Evolutionary conservation across 2,888 invertebrate genomes (phyloP).

Genomic region (Oasisia sp.): DNA sequence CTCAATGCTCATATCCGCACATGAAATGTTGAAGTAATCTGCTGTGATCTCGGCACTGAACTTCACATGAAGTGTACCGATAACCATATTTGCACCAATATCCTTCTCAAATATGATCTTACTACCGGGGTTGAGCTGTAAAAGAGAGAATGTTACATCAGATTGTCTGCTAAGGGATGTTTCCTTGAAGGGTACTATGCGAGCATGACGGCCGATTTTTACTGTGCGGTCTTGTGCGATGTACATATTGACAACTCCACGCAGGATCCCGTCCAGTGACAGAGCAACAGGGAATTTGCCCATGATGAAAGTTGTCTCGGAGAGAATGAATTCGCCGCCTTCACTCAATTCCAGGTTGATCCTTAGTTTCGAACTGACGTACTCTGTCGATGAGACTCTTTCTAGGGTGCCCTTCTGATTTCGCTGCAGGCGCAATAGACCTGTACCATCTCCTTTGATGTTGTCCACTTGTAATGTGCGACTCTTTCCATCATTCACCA

Average conservation of each 20-base stretch:
- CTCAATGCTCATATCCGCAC: conserved; percentile 46
- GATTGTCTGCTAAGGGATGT: conserved; percentile 32
- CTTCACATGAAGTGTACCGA: conserved; percentile 46
- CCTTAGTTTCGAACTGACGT: conserved; percentile 46
- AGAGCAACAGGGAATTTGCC: conserved; percentile 46
- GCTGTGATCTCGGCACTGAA: conserved; percentile 45
- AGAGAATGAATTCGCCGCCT: conserved; percentile 52
- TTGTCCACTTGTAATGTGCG: conserved; percentile 46
- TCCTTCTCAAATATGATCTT: conserved; percentile 45
- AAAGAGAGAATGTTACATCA: conserved; percentile 46
- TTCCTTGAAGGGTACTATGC: conserved; percentile 45
- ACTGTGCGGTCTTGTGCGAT: conserved; percentile 41
- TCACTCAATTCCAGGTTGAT: conserved; percentile 51
- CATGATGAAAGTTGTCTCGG: conserved; percentile 47
- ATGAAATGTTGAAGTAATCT: conserved; percentile 48
- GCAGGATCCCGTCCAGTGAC: conserved; percentile 49
- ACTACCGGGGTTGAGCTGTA: conserved; percentile 53
- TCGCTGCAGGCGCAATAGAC: conserved; percentile 46
- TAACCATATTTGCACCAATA: conserved; percentile 48
- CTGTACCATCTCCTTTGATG: conserved; percentile 50
- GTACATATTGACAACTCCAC: conserved; percentile 47
- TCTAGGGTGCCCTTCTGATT: conserved; percentile 50
- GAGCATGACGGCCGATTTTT: conserved; percentile 48
- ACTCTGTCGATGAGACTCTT: conserved; percentile 33
- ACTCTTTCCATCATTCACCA: conserved; percentile 42